phyloP scores from a whole-genome alignment of 2,888 invertebrate species.

The Archips xylosteana region DNA sequence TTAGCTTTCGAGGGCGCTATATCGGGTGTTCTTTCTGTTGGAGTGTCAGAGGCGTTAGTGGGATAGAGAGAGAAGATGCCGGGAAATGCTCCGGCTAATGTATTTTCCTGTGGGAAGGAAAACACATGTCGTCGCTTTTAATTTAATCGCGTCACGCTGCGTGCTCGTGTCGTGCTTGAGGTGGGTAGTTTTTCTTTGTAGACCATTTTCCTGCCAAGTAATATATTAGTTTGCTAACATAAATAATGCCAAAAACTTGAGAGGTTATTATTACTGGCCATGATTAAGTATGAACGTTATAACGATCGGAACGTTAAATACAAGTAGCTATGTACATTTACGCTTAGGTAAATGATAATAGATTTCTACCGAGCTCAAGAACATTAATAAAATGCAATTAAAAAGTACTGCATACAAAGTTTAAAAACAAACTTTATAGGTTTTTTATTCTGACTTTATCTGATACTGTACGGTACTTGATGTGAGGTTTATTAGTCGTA shows the following conservation, averaged over 20 bases:
- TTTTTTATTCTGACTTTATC: not conserved
- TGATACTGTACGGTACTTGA: no score
- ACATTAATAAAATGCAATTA: no score
- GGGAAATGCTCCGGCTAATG: conserved; percentile 83
- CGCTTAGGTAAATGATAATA: no score
- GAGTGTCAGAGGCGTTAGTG: conserved; percentile 45
- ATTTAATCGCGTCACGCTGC: conserved; percentile 84
- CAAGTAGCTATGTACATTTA: not conserved
- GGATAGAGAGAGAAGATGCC: conserved; percentile 60
- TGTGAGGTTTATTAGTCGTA: no score
- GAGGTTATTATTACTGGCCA: conserved; percentile 32
- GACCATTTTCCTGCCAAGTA: conserved; percentile 47
- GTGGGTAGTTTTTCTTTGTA: conserved; percentile 45
- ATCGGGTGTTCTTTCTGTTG: conserved; percentile 59
- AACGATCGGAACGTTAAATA: not conserved
- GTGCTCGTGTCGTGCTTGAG: conserved; percentile 68
- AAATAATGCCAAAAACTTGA: conserved; percentile 37
- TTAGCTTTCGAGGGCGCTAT: conserved; percentile 78
- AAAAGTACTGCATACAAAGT: no score
- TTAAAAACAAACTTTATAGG: not conserved
- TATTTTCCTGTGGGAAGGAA: conserved; percentile 85
- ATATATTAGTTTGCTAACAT: conserved; percentile 42
- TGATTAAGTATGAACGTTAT: conserved; percentile 21
- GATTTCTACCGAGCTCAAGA: no score
- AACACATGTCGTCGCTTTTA: conserved; percentile 85